Base-by-base conservation (phyloP, 2,888 invertebrate genomes). In the Pheosia tremula region DNA sequence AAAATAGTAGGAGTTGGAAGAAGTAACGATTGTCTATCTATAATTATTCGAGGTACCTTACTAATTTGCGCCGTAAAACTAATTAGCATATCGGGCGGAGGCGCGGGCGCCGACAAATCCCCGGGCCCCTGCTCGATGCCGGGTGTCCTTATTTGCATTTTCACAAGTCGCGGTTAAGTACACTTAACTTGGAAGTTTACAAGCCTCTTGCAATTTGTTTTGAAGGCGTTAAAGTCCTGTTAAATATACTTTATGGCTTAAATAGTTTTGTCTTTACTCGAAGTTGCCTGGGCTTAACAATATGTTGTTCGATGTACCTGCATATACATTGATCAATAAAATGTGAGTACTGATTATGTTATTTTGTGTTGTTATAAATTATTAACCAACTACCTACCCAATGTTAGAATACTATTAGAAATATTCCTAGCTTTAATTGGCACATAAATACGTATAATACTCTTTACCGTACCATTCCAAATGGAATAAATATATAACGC, bases 161-260 rank as follows among this genome's bases (percentile, higher is more conserved):
- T 81, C 82, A 76, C 83, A 86, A 86, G 81, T 84, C 78, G 80
- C 66, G 79, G 84, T 82, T 86, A 88, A 88, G 87, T 87, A 84
- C 81, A 86, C 85, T 87, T 86, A 85, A 84, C 86, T 86, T 79
- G 71, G 72, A 75, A 84, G 85, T 82, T 82, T 78, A 81, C 78
- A 82, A 85, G 80, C 76, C 80, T 71, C 72, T 78, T 80, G 78
- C 78, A 87, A 87, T 86, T 88, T 82, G 83, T 83, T 79, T 77
- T 67, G 68, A 76, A 84, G 78, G 75, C 72, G 68, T 75, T 79
- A 72, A 74, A 64, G 68, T 69, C 71, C 69, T 71, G 70, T 71
- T 64, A 72, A 71, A 69, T 69, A 69, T 67, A 67, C 63, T 65
- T 67, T 68, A 50, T 47, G 64, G 67, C 66, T 71, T 71, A 61